phyloP scores from a whole-genome alignment of 2,888 invertebrate species.

The Sturmia bella region DNA sequence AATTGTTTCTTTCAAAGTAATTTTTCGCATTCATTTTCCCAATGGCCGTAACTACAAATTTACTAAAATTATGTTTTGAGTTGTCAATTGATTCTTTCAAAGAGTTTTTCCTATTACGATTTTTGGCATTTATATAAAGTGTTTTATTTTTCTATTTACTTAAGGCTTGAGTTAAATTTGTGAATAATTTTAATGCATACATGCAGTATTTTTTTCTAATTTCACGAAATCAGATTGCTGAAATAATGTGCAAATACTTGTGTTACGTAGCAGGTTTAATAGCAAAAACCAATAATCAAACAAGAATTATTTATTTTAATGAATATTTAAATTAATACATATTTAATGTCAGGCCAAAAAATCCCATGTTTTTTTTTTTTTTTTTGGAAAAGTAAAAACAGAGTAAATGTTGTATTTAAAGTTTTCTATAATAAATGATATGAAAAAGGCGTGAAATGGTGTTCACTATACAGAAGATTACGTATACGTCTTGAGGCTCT shows the following conservation, averaged over 20 bases:
- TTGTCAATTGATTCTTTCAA: background rate
- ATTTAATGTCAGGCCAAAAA: too few relatives aligned
- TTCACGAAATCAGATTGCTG: background rate
- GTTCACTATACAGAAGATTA: too few relatives aligned
- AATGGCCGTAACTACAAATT: constrained; percentile 17
- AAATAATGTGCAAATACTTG: background rate
- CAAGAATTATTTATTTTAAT: background rate
- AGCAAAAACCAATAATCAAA: background rate
- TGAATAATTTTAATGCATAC: constrained; percentile 23
- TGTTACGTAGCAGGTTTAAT: background rate
- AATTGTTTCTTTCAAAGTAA: too few relatives aligned
- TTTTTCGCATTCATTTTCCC: background rate
- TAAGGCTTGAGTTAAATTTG: constrained; percentile 28
- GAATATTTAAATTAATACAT: background rate
- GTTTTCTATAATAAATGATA: too few relatives aligned
- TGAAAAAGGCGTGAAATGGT: too few relatives aligned
- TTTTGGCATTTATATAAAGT: constrained; percentile 14
- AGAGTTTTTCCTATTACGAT: background rate
- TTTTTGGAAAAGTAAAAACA: too few relatives aligned
- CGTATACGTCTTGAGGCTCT: too few relatives aligned
- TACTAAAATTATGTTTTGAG: constrained; percentile 10
- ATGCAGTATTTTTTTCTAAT: background rate
- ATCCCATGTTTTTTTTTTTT: too few relatives aligned
- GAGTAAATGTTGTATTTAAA: too few relatives aligned
- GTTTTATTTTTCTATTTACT: constrained; percentile 27